Percentiles rank a stretch among this genome's conserved stretches.
These are phyloP conservation scores for Notamacropus eugenii DNA, from an alignment of 2,797 vertebrate genomes.

Conservation along the genomic window DNA sequence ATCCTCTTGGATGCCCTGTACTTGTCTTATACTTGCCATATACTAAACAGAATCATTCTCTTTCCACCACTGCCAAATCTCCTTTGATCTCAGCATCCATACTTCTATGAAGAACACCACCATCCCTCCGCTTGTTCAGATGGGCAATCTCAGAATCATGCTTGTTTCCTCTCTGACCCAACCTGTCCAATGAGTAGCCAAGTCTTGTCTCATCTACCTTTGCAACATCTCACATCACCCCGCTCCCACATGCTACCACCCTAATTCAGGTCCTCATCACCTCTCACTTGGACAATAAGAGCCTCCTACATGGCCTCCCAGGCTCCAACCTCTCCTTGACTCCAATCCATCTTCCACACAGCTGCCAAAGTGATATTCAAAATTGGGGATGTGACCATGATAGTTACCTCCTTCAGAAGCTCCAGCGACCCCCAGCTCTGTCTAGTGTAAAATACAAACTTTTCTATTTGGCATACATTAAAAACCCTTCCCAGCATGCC, in stretches of 20 bases:
- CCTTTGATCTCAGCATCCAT: background rate
- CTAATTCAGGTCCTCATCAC: background rate
- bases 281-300: background rate
- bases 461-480: background rate
- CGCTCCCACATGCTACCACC: background rate
- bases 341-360: background rate
- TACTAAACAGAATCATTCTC: background rate
- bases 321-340: background rate
- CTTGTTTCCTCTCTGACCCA: background rate
- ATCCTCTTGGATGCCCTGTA: background rate
- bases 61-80: background rate
- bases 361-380: background rate
- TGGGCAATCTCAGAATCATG: background rate
- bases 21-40: background rate
- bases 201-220: background rate
- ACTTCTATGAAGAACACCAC: background rate
- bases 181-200: background rate
- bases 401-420: slow-evolving; percentile 20
- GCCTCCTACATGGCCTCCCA: background rate
- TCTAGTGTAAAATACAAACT: background rate
- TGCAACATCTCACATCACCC: background rate
- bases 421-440: background rate
- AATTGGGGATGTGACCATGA: background rate
- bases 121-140: background rate
- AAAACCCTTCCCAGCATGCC: background rate